Evolutionary conservation across 1,140 invertebrate species (phyloP), one percentile per base, ranked within the genome.

Genomic region (Danaus plexippus): DNA sequence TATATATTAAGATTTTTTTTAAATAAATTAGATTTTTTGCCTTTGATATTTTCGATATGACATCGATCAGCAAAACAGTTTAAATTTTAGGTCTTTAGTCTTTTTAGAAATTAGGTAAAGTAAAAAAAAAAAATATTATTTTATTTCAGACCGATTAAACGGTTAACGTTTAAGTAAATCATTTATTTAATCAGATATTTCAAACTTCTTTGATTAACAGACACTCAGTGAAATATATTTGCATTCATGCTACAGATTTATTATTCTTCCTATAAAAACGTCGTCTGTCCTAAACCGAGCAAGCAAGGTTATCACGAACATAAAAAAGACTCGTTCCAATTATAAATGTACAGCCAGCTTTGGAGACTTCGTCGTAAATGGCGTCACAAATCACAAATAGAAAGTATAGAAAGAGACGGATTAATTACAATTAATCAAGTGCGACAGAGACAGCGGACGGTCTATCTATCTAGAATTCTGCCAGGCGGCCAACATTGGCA

Each of bases 401-500:
- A 73, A 71, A 67, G 52, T 48, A 59, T n/a, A 49, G 59, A 68
- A 51, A 48, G 67, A 70, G 67, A 74, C 43, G 60, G 54, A 52
- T 18, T 59, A 52, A 67, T 52, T 50, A n/a, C 48, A 51, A 11
- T 10, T 9, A n/a, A 9, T 3, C 11, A 11, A 18, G 74, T 58
- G 61, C 22, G 64, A 84, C 42, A 61, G 66, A 68, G 75, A 81
- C 40, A 62, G 58, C 41, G 11, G 48, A 62, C 41, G 11, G 59
- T 63, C 54, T 64, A 66, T 62, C 57, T 49, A 63, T 53, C 66
- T 75, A 70, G 72, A 63, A 71, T 72, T 74, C 66, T 80, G 77
- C 73, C 72, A 77, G 69, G 63, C 69, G 71, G 68, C 73, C 78
- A 80, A 80, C 82, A 73, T 73, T 85, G 79, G 77, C 79, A 85